Evolutionary conservation across 2,797 vertebrate genomes (phyloP), one percentile per base, ranked within the genome.

Genomic region (Muraenolepis orangiensis): DNA sequence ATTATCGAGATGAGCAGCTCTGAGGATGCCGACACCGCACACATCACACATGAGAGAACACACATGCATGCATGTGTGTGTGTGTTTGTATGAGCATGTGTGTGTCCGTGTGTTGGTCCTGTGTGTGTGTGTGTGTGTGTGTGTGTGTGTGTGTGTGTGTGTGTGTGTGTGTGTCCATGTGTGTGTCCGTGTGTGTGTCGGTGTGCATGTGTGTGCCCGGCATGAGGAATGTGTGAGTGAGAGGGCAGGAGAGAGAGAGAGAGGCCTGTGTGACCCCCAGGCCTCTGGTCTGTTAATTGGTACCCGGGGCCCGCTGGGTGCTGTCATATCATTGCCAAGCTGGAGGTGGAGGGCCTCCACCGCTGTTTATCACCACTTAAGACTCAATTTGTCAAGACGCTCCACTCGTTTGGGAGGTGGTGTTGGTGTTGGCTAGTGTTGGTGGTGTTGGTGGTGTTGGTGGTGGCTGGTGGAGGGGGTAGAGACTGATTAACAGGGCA

Each of bases 361-460:
- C 11, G 73, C 90, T 86, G 93, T 93, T 92, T 91, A 92, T 92
- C 91, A 88, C 84, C 90, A 91, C 91, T 94, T 92, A 93, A 74
- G 74, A 90, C 87, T 89, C 90, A 90, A 95, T 94, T 93, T 93
- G 91, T 94, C 90, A 91, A 69, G 85, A 88, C 46, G 81, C 79
- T 86, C 70, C 83, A 42, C 71, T n/a, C 46, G 8, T 18, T n/a
- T 18, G 46, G 46, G 46, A 57, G 46, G 46, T 57, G 46, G 18
- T 57, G 79, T 68, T 79, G 68, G 61, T 78, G 81, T 82, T 86
- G 81, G 14, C 82, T 82, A 34, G 80, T 1, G 57, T 8, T 71
- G 79, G 78, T 82, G 71, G 40, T 14, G 46, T 18, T n/a, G 20
- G 46, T n/a, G 32, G 46, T n/a, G 46, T 18, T 1, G 46, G 46